phyloP scores from a whole-genome alignment of 2,113 vertebrate species.

The Pantherophis guttatus region DNA sequence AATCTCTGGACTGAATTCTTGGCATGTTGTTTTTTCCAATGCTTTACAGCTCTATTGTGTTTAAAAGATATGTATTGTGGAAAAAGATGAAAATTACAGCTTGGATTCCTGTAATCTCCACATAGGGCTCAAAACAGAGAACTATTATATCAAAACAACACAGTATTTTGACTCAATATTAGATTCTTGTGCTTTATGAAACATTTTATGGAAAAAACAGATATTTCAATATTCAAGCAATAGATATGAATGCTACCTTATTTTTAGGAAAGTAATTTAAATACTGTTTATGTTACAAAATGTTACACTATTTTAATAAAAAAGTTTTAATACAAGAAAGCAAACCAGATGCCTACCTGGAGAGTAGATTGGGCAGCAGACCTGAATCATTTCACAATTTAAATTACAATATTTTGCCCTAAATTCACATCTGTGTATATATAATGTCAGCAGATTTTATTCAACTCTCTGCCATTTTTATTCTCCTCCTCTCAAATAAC shows the following conservation, averaged over 20 bases:
- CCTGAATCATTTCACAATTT: not conserved
- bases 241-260: not conserved
- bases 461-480: not conserved
- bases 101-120: not conserved
- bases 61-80: not conserved
- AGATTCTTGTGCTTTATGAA: not conserved
- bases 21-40: not conserved
- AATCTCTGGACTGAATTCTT: not conserved
- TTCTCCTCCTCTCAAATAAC: not conserved
- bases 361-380: not conserved
- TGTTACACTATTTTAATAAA: not conserved
- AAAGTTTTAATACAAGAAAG: not conserved
- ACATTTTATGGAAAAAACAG: not conserved
- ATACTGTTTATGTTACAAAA: not conserved
- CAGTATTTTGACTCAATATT: not conserved
- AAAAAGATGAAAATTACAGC: not conserved
- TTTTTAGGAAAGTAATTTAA: not conserved
- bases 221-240: not conserved
- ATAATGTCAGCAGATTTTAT: not conserved
- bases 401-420: not conserved
- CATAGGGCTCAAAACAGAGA: not conserved
- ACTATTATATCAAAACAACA: not conserved
- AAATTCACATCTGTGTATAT: not conserved
- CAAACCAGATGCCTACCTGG: not conserved
- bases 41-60: not conserved